Evolutionary conservation across 2,797 vertebrate genomes (phyloP).

Genomic region (Chloroceryle inda): DNA sequence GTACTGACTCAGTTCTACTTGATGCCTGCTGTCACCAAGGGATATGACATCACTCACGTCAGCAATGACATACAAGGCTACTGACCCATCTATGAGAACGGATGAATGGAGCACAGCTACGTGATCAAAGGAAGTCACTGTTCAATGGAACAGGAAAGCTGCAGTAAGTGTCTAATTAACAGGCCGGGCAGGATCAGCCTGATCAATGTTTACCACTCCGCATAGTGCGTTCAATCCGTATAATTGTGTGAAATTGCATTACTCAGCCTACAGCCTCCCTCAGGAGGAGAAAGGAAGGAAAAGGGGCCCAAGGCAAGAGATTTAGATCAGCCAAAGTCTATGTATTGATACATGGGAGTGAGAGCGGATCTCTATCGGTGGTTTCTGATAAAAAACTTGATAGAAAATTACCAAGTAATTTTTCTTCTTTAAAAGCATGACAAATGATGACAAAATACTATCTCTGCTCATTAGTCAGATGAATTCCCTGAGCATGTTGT

Average conservation of each 20-base stretch:
- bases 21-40: constrained; percentile 40
- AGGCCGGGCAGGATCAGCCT: constrained; percentile 49
- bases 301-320: constrained; percentile 58
- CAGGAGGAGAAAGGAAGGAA: constrained; percentile 62
- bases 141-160: constrained; percentile 57
- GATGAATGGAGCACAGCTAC: constrained; percentile 3
- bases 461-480: not conserved
- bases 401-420: not conserved
- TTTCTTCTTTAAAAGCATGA: not conserved
- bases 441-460: not conserved
- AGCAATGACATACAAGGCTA: constrained; percentile 38
- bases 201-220: constrained; percentile 21
- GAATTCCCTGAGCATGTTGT: not conserved
- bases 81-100: constrained; percentile 20
- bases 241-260: constrained; percentile 49
- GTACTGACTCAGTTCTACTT: constrained; percentile 55
- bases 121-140: constrained; percentile 51
- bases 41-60: constrained; percentile 55
- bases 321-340: constrained; percentile 10
- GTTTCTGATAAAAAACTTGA: not conserved
- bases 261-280: constrained; percentile 58
- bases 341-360: not conserved
- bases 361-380: not conserved
- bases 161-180: constrained; percentile 10
- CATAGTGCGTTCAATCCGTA: not conserved